Evolutionary conservation across 2,888 invertebrate species (phyloP).

Genomic region (Fragum fragum): DNA sequence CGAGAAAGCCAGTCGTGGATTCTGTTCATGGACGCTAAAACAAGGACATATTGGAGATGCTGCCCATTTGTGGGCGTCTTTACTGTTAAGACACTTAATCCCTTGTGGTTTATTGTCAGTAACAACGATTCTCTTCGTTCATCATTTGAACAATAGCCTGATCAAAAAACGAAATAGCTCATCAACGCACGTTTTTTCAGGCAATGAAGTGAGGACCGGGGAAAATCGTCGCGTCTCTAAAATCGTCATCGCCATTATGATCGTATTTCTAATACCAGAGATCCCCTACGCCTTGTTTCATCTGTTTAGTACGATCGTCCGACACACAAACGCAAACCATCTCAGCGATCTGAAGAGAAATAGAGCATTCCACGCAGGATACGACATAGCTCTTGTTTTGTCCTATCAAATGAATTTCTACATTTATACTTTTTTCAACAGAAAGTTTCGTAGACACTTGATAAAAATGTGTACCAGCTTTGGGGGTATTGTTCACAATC

Average conservation of each 20-base stretch:
- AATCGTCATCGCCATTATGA: constrained; percentile 55
- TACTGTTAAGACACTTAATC: constrained; percentile 28
- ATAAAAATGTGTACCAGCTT: background rate
- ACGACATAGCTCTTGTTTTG: constrained; percentile 48
- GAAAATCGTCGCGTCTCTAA: constrained; percentile 52
- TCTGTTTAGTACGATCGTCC: background rate
- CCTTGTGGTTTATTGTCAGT: constrained; percentile 54
- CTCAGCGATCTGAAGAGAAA: constrained; percentile 17
- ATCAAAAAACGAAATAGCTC: background rate
- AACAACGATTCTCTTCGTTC: constrained; percentile 49
- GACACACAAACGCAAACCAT: background rate
- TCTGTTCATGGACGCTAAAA: constrained; percentile 31
- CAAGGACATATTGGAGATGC: constrained; percentile 1
- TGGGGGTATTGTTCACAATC: background rate
- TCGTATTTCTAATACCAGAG: constrained; percentile 60
- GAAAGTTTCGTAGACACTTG: constrained; percentile 27
- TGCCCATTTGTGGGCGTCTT: constrained; percentile 22
- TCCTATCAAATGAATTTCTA: constrained; percentile 61
- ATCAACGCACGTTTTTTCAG: background rate
- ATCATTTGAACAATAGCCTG: background rate
- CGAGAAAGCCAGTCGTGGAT: constrained; percentile 24
- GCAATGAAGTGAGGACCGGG: background rate
- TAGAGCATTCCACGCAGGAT: constrained; percentile 46
- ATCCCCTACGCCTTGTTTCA: constrained; percentile 59
- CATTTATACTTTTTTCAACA: constrained; percentile 49